Conservation (phyloP, 2,888 invertebrate genomes). For the Plebejus melissa region DNA sequence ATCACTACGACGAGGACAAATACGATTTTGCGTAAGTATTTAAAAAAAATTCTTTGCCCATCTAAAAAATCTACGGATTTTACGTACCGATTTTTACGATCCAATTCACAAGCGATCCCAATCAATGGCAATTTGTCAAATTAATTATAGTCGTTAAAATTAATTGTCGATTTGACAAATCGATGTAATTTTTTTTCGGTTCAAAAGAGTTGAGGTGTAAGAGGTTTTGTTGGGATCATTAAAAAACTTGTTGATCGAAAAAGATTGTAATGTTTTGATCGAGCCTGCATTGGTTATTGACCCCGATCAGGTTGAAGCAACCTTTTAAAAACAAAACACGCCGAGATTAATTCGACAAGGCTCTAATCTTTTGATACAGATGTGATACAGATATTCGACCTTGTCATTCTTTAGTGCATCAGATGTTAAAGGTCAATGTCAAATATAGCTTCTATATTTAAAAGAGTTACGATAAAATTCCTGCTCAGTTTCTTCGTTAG, state of each 20-base stretch:
- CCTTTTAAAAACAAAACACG: not conserved
- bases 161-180: conserved; percentile 31
- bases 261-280: not conserved
- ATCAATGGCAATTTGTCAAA: conserved; percentile 21
- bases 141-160: conserved; percentile 23
- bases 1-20: conserved; percentile 72
- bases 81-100: not conserved
- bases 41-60: not conserved
- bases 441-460: not conserved
- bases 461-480: not conserved
- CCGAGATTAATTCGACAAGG: not conserved
- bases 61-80: not conserved
- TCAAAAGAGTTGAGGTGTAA: not conserved
- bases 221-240: conserved; percentile 4
- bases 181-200: conserved; percentile 15
- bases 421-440: conserved; percentile 6
- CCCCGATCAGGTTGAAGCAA: not conserved
- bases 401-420: not conserved
- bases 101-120: not conserved
- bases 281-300: conserved; percentile 9
- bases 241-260: conserved; percentile 13
- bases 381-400: not conserved
- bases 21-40: conserved; percentile 74
- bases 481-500: not conserved
- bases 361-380: conserved; percentile 4